Evolutionary conservation across 2,888 invertebrate genomes (phyloP).

Genomic region (Orthonychiurus folsomi): DNA sequence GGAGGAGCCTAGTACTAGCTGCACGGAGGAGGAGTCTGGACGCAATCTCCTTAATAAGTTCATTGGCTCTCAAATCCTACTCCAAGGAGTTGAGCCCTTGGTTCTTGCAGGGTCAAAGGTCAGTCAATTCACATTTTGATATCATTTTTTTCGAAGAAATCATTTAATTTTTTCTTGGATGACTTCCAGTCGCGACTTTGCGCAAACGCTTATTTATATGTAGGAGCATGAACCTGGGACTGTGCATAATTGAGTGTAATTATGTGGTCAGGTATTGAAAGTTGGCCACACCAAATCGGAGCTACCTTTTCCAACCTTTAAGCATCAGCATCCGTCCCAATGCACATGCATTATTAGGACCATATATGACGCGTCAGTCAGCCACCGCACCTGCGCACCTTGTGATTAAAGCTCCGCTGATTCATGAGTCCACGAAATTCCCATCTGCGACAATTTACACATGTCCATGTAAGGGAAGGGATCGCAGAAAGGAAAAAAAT

Average conservation of each 20-base stretch:
- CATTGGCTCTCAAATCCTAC: slow-evolving; percentile 68
- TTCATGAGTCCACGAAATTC: not conserved
- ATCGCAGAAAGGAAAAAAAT: too few species aligned
- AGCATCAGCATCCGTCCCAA: too few species aligned
- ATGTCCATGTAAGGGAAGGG: not conserved
- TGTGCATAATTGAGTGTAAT: too few species aligned
- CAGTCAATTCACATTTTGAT: not conserved
- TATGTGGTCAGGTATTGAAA: too few species aligned
- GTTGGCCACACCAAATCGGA: too few species aligned
- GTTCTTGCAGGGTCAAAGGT: slow-evolving; percentile 38
- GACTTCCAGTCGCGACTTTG: too few species aligned
- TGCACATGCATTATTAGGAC: too few species aligned
- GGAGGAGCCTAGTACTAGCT: slow-evolving; percentile 44
- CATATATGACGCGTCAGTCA: too few species aligned
- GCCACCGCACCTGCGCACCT: not conserved
- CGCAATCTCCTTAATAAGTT: slow-evolving; percentile 71
- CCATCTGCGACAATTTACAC: not conserved
- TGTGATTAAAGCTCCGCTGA: not conserved
- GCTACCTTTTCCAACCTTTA: too few species aligned
- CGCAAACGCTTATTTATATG: too few species aligned
- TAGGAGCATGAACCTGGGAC: too few species aligned
- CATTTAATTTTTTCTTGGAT: too few species aligned
- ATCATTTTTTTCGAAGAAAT: not conserved
- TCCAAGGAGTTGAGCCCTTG: slow-evolving; percentile 62
- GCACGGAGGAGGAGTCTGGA: slow-evolving; percentile 31